A percentile compares a stretch with the other conserved stretches of the same genome.
Evolutionary conservation across 2,888 invertebrate species (phyloP).

Genomic region (Strigamia crassipes): DNA sequence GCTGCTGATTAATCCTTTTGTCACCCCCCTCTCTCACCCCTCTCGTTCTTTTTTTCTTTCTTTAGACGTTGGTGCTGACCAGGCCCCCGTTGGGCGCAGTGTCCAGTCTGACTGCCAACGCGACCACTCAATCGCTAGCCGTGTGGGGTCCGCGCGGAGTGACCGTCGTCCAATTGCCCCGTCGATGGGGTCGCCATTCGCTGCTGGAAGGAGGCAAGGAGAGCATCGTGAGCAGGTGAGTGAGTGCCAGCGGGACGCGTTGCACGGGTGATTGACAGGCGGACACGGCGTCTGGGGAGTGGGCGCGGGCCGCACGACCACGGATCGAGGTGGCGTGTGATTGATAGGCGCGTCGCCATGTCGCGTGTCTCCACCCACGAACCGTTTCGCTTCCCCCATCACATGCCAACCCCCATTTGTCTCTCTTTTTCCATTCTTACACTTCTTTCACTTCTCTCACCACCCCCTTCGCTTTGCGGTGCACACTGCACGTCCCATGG

Average conservation of each 20-base stretch:
- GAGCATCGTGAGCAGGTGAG: constrained; percentile 74
- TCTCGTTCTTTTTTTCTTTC: constrained; percentile 46
- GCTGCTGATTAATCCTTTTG: constrained; percentile 34
- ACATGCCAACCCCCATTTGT: constrained; percentile 52
- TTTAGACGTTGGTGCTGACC: constrained; percentile 71
- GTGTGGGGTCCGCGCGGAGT: constrained; percentile 74
- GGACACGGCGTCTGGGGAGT: constrained; percentile 28
- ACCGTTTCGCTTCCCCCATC: constrained; percentile 47
- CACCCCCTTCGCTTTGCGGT: constrained; percentile 50
- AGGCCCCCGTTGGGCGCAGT: constrained; percentile 73
- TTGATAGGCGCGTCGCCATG: constrained; percentile 33
- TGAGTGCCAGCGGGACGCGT: constrained; percentile 10
- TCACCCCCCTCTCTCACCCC: no score
- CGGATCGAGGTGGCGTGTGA: constrained; percentile 43
- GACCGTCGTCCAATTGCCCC: constrained; percentile 72
- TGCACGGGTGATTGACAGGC: constrained; percentile 24
- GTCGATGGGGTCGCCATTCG: constrained; percentile 71
- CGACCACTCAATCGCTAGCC: constrained; percentile 69
- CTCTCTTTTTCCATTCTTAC: constrained; percentile 48
- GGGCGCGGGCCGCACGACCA: constrained; percentile 36
- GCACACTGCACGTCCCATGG: background rate
- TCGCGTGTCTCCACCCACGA: constrained; percentile 52
- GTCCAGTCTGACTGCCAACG: constrained; percentile 69
- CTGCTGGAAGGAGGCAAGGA: constrained; percentile 69
- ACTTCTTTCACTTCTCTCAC: constrained; percentile 29